Percentiles rank a stretch among this genome's conserved stretches.
Conservation (phyloP, 2,113 vertebrate genomes). For the Archilochus colubris region DNA sequence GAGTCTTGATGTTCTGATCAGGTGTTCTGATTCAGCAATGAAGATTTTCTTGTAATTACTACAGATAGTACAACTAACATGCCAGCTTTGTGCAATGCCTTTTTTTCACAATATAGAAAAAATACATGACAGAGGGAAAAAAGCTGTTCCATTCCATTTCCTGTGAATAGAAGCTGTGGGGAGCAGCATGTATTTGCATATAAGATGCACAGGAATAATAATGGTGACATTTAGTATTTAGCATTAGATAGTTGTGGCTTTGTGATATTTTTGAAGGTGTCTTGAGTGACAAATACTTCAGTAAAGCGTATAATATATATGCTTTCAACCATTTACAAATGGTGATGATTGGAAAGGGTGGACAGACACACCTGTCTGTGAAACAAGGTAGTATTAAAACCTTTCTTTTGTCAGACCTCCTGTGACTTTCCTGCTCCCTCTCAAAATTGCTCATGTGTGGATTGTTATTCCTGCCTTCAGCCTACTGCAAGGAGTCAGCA, state of each 20-base stretch:
- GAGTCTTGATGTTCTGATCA: too few relatives aligned
- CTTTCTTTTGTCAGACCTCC: neutral
- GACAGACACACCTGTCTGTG: neutral
- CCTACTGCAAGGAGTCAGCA: neutral
- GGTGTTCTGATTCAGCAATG: neutral
- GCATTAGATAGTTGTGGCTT: neutral
- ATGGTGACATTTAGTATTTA: neutral
- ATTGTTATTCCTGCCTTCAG: neutral
- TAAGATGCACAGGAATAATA: neutral
- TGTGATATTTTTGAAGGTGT: constrained; percentile 22
- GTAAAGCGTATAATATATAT: neutral
- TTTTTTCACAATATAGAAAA: neutral
- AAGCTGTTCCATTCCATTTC: neutral
- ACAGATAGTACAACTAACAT: neutral
- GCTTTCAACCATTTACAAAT: neutral
- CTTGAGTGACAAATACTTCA: constrained; percentile 20
- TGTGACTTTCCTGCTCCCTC: neutral
- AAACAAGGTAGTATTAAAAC: neutral
- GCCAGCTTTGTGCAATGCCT: neutral
- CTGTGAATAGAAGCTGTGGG: neutral
- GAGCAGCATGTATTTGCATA: neutral
- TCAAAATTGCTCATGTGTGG: neutral
- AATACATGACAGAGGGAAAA: neutral
- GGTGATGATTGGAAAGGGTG: neutral
- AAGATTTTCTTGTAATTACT: neutral